Conservation (phyloP, 2,797 vertebrate genomes). For the Phoeniculus purpureus region DNA sequence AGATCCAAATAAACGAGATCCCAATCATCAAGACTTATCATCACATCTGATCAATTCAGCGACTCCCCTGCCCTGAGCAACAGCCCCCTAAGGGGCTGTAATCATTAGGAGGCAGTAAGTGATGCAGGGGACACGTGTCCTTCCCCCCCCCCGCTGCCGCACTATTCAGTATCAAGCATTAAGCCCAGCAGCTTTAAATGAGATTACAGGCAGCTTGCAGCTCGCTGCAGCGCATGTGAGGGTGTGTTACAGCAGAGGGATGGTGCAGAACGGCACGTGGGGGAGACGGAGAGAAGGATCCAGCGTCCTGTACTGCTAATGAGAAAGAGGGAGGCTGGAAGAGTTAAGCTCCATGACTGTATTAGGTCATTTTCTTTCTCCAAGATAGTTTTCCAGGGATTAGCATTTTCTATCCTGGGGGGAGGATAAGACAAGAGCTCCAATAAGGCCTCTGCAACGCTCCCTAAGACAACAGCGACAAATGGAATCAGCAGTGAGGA, state of each 20-base stretch:
- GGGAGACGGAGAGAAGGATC: not conserved
- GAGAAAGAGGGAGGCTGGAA: not conserved
- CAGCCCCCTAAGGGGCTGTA: not conserved
- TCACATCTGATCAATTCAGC: not conserved
- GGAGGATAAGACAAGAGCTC: not conserved
- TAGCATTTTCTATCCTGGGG: not conserved
- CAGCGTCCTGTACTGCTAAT: not conserved
- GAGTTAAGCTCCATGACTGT: not conserved
- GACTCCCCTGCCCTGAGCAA: not conserved
- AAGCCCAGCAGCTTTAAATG: not conserved
- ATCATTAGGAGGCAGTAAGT: not conserved
- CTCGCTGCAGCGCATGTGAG: not conserved
- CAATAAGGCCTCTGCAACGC: not conserved
- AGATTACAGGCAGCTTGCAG: not conserved
- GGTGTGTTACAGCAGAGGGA: not conserved
- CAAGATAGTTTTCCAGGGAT: constrained; percentile 5
- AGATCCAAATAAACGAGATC: not conserved
- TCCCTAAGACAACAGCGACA: not conserved
- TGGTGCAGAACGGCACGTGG: not conserved
- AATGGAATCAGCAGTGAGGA: not conserved
- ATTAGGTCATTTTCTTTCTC: not conserved
- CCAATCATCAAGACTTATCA: not conserved
- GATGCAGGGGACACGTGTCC: not conserved
- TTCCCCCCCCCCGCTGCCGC: not conserved
- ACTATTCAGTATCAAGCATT: rapidly evolving